Evolutionary conservation across 2,797 vertebrate genomes (phyloP).

Genomic region (Karalla daura): DNA sequence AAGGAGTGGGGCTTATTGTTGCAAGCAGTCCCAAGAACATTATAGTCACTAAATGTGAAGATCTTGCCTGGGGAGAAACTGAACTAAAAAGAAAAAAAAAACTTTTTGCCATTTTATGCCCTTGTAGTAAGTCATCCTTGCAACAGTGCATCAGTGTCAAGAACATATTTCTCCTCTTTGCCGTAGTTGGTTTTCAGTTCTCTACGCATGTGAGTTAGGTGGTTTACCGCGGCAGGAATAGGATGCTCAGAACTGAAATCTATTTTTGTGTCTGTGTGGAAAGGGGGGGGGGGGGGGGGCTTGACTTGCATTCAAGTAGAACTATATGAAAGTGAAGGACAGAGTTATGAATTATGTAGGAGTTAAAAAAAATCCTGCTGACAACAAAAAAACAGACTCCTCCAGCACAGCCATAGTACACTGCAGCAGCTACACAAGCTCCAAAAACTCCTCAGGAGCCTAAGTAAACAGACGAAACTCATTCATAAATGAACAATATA

Average conservation of each 20-base stretch:
- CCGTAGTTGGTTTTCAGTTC: constrained; percentile 43
- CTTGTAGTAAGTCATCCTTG: too few relatives aligned
- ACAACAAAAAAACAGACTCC: constrained; percentile 77
- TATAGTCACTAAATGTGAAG: too few relatives aligned
- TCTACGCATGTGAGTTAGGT: constrained; percentile 26
- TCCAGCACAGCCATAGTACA: constrained; percentile 60
- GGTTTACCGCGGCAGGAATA: constrained; percentile 49
- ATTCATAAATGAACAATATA: constrained; percentile 54
- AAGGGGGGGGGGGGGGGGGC: too few relatives aligned
- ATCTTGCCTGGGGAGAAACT: too few relatives aligned
- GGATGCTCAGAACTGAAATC: constrained; percentile 59
- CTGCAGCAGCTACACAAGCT: constrained; percentile 54
- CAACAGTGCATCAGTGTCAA: background rate
- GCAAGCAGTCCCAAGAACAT: too few relatives aligned
- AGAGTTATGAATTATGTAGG: constrained; percentile 82
- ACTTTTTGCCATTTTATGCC: too few relatives aligned
- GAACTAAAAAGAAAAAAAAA: too few relatives aligned
- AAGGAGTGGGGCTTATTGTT: too few relatives aligned
- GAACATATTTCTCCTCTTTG: constrained; percentile 19
- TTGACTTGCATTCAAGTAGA: constrained; percentile 80
- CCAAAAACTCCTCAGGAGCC: constrained; percentile 63
- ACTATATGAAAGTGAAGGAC: constrained; percentile 82
- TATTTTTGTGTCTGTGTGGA: constrained; percentile 66
- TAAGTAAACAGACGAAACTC: constrained; percentile 55
- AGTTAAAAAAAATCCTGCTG: constrained; percentile 68